Conservation (phyloP, 1,140 invertebrate species). For the Ephestia elutella region DNA sequence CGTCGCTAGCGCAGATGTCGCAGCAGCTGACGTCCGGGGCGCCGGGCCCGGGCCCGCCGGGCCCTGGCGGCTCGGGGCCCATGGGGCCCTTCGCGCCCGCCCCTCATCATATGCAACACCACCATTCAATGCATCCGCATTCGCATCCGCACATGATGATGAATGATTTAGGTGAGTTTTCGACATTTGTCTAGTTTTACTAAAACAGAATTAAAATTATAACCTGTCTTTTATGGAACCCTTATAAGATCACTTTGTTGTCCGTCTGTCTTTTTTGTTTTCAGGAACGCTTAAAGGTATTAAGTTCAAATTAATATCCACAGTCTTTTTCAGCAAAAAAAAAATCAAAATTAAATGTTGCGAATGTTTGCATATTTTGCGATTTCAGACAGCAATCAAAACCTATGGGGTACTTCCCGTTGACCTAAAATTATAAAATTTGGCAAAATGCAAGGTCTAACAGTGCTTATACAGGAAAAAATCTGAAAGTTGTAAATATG, state of each 20-base stretch:
- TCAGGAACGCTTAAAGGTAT: too few species aligned
- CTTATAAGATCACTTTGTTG: neutral
- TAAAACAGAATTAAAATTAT: neutral
- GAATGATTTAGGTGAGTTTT: conserved; percentile 59
- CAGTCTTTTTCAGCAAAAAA: too few species aligned
- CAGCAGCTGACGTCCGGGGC: conserved; percentile 88
- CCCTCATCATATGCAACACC: conserved; percentile 65
- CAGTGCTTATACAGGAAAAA: too few species aligned
- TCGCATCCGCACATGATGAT: conserved; percentile 68
- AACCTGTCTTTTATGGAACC: neutral
- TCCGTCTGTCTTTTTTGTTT: too few species aligned
- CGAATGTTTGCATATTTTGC: too few species aligned
- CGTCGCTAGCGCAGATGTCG: conserved; percentile 94
- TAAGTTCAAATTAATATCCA: too few species aligned
- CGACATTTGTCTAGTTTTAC: neutral
- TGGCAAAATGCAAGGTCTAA: too few species aligned
- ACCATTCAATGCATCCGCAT: conserved; percentile 65
- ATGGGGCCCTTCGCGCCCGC: conserved; percentile 75
- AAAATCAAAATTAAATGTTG: too few species aligned
- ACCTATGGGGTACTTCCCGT: too few species aligned
- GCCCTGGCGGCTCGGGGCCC: conserved; percentile 66
- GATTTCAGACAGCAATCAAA: too few species aligned
- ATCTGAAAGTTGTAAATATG: too few species aligned
- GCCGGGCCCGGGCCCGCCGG: conserved; percentile 72
- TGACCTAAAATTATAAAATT: too few species aligned